phyloP scores from a whole-genome alignment of 2,797 vertebrate species.

The Hybognathus amarus region DNA sequence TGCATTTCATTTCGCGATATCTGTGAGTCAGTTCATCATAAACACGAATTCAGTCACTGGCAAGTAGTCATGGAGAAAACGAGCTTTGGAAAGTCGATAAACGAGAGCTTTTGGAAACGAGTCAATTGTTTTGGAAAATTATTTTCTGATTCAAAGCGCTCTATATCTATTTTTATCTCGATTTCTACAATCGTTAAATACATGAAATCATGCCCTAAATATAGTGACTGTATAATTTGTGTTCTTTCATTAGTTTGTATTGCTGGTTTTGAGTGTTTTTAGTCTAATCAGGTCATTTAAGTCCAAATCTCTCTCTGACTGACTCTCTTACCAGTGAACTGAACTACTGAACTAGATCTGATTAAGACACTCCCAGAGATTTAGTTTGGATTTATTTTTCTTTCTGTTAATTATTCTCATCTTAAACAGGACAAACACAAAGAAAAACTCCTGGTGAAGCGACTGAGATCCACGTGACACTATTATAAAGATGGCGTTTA shows the following conservation, averaged over 20 bases:
- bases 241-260: background rate
- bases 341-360: no score
- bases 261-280: background rate
- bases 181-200: background rate
- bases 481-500: no score
- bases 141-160: background rate
- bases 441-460: no score
- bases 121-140: background rate
- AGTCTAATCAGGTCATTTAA: no score
- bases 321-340: no score
- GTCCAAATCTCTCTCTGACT: no score
- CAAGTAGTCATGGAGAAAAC: background rate
- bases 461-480: no score
- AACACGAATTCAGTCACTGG: background rate
- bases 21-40: background rate
- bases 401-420: no score
- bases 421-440: no score
- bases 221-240: background rate
- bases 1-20: background rate
- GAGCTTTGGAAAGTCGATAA: background rate
- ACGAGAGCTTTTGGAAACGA: background rate
- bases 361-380: no score
- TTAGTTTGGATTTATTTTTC: no score
- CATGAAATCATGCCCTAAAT: background rate
- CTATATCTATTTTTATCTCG: no score